Evolutionary conservation across 2,888 invertebrate genomes (phyloP).

Genomic region (Mylabris sibirica): DNA sequence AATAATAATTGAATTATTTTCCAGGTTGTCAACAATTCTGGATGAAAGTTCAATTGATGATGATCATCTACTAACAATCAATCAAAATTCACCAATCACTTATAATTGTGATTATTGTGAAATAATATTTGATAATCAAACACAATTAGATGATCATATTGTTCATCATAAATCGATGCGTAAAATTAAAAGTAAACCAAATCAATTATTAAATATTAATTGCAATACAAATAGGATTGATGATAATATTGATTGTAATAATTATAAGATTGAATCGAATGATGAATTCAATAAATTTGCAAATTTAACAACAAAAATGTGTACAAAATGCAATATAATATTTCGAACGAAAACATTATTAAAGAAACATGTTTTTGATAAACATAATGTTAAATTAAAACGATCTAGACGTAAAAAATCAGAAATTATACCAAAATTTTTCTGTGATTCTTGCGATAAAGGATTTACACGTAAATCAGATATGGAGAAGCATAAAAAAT

Average conservation of each 20-base stretch:
- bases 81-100: neutral
- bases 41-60: neutral
- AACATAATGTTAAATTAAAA: conserved; percentile 38
- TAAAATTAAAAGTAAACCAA: conserved; percentile 14
- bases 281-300: conserved; percentile 49
- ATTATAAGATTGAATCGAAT: conserved; percentile 12
- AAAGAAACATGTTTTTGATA: conserved; percentile 42
- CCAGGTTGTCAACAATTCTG: neutral
- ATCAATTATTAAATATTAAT: neutral
- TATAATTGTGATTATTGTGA: conserved; percentile 13
- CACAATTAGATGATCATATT: neutral
- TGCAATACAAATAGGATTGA: neutral
- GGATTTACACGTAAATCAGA: conserved; percentile 57
- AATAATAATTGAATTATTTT: neutral
- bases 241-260: neutral
- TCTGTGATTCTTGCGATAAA: conserved; percentile 53
- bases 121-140: neutral
- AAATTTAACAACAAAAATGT: conserved; percentile 44
- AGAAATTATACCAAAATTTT: conserved; percentile 50
- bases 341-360: conserved; percentile 43
- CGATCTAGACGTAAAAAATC: conserved; percentile 47
- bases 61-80: neutral
- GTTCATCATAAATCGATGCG: conserved; percentile 4
- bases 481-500: conserved; percentile 53
- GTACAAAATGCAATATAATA: conserved; percentile 40